Evolutionary conservation across 2,888 invertebrate genomes (phyloP), one percentile per base, ranked within the genome.

Genomic region (Thera obeliscata): DNA sequence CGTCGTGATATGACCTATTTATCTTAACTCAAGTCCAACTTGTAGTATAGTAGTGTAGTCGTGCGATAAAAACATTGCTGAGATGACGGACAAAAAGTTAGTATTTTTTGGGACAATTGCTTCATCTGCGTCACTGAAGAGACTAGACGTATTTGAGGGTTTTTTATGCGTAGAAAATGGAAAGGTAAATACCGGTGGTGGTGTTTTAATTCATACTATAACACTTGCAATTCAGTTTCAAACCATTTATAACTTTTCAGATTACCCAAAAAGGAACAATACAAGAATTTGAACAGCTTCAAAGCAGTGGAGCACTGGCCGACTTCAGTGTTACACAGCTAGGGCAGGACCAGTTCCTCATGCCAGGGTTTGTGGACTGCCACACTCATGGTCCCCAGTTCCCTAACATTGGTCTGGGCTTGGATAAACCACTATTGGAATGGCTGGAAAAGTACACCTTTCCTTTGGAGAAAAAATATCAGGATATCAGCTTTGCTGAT

Each of bases 371-470:
- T 69, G 94, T 98, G 2, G 98, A 98, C 87, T 96, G 97, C 35
- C 98, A 98, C 83, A 96, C 97, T 8, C 98, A 98, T 91, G 98
- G 98, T 0, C 96, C 97, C 0, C 98, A 98, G 88, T 96, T 97
- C 77, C 97, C 97, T 0, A 98, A 98, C 87, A 92, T 96, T 66
- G 98, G 98, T 0, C 88, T 97, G 9, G 98, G 98, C 0, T 94
- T 97, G 74, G 97, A 98, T 81, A 95, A 95, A 75, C 95, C 96
- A 0, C 90, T 98, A 50, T 85, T 98, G 7, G 96, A 98, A 58
- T 98, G 98, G 98, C 91, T 98, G 6, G 94, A 96, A 36, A 95
- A 94, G 4, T 98, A 98, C 82, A 98, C 98, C 1, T 98, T 97
- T 82, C 98, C 98, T 0, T 87, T 97, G 58, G 98, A 98, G 84